Percentiles rank a stretch among this genome's conserved stretches.
These are phyloP conservation scores for Apamea sordens DNA, from an alignment of 2,888 invertebrate species.

Conservation along the genomic window DNA sequence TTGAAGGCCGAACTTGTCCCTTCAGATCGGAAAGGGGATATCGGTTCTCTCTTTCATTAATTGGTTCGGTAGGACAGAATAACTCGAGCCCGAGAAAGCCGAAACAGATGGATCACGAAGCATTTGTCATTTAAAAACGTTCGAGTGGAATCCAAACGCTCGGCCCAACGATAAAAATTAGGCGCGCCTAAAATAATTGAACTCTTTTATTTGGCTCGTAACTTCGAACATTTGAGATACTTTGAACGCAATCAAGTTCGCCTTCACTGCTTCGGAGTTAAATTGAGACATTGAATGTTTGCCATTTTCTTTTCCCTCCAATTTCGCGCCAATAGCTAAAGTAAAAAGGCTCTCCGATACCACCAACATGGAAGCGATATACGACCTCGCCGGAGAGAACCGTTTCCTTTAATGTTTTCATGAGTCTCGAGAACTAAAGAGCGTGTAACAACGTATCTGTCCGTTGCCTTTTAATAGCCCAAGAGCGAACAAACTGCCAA, in stretches of 20 bases:
- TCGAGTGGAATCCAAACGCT: conserved; percentile 76
- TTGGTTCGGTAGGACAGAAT: conserved; percentile 79
- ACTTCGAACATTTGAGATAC: conserved; percentile 74
- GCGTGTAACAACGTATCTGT: conserved; percentile 87
- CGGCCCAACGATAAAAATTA: conserved; percentile 79
- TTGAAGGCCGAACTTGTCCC: conserved; percentile 83
- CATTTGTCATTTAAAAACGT: conserved; percentile 82
- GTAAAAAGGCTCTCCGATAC: conserved; percentile 84
- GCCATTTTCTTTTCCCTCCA: conserved; percentile 86
- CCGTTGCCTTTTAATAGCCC: conserved; percentile 86
- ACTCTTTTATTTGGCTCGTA: conserved; percentile 79
- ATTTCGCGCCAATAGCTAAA: conserved; percentile 86
- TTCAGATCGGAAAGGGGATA: conserved; percentile 76
- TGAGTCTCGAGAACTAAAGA: conserved; percentile 87
- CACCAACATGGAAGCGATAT: conserved; percentile 84
- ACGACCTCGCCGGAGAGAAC: conserved; percentile 81
- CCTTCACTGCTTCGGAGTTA: conserved; percentile 75
- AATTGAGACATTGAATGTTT: conserved; percentile 89
- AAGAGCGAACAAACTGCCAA: conserved; percentile 86
- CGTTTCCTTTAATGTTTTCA: conserved; percentile 88
- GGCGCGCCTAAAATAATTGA: conserved; percentile 81
- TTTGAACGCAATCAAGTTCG: conserved; percentile 82
- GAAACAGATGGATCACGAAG: conserved; percentile 80
- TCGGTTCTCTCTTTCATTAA: conserved; percentile 85
- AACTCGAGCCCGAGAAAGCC: conserved; percentile 70